phyloP scores from a whole-genome alignment of 2,113 vertebrate genomes.

The Centropus unirufus region DNA sequence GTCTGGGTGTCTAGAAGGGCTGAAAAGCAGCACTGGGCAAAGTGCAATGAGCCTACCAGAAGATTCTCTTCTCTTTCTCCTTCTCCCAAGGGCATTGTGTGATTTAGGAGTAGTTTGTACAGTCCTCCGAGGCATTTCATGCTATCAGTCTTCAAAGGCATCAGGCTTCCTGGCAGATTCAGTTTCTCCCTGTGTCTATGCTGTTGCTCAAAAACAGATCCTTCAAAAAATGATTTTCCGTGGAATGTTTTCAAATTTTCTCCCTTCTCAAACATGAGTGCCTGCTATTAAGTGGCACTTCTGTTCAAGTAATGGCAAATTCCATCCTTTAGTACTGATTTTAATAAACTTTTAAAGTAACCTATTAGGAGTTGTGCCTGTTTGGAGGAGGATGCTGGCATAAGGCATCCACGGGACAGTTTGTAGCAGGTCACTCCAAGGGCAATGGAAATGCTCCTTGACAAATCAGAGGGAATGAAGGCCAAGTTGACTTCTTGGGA shows the following conservation, averaged over 20 bases:
- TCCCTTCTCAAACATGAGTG: neutral
- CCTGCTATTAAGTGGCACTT: neutral
- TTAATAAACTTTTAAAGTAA: neutral
- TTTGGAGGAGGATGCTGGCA: neutral
- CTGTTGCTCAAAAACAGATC: neutral
- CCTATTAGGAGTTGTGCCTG: neutral
- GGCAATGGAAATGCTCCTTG: neutral
- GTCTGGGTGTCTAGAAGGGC: neutral
- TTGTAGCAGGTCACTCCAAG: neutral
- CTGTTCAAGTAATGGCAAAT: neutral
- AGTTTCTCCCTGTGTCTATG: neutral
- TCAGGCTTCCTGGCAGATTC: neutral
- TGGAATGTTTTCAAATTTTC: neutral
- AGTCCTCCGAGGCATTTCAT: neutral
- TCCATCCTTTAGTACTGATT: neutral
- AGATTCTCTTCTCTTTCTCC: neutral
- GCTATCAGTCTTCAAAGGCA: neutral
- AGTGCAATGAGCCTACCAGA: neutral
- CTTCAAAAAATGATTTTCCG: neutral
- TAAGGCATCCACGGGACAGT: neutral
- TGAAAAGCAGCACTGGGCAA: neutral
- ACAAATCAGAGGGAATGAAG: neutral
- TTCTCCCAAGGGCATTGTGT: neutral
- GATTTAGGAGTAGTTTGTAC: neutral
- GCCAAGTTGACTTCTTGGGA: neutral